Evolutionary conservation across 64 coral and sea anemone genomes (phyloP), one percentile per base, ranked within the genome.

Genomic region (Actinia tenebrosa): DNA sequence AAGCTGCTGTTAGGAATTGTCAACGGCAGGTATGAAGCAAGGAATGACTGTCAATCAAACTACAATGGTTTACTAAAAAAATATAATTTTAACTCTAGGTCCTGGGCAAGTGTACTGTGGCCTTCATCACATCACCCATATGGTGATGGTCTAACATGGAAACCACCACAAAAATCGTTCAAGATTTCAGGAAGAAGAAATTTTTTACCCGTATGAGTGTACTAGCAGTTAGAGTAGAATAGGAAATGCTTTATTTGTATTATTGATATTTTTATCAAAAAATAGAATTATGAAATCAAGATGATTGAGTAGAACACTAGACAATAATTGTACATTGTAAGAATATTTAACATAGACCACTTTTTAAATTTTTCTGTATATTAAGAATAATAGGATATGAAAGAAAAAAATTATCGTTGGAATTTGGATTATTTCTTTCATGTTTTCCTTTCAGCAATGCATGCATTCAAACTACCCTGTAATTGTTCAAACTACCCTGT

Each of bases 121-220:
- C 97, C 97, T 60, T 95, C 93, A 6, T 54, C 83, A 16, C 93
- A 95, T 60, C 97, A 80, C 54, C 93, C 97, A 10, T 90, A 89
- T 93, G 93, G 97, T 1, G 79, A 99, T 80, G 97, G 97, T 45
- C 44, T 99, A 20, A 85, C 45, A 7, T 99, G 97, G 97, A 71
- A 81, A n/a, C 87, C 88, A 5, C 93, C 87, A 60, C 88, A 93
- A 46, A 55, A 79, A 64, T 25, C 37, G 25, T 7, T 60, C 69
- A 75, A 42, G 0, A 55, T 44, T 45, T n/a, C 56, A 1, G 20
- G 44, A 80, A 66, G 23, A 52, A 79, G 89, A 22, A 68, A 80
- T 54, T 77, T 92, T 77, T 47, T 92, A 59, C 91, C 91, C 42
- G 17, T 89, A 71, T 71, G 46, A 82, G 37, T 1, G 42, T n/a